Conservation (phyloP, 2,888 invertebrate species). For the Tetanocera ferruginea region DNA sequence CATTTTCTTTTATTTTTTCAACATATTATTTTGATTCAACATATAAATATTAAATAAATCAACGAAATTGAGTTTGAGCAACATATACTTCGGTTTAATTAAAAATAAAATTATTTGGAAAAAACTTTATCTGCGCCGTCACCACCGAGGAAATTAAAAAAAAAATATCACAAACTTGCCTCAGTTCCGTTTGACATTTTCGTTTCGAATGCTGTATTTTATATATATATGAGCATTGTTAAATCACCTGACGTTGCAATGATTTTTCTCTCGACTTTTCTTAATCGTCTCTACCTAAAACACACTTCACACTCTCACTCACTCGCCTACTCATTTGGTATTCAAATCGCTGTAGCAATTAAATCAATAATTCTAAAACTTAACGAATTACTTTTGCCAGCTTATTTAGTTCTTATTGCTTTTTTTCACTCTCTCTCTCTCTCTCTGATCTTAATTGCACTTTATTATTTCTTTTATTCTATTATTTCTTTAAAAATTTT, state of each 20-base stretch:
- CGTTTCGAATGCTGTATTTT: background rate
- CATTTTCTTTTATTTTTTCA: slow-evolving; percentile 19
- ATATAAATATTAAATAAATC: background rate
- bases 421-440: background rate
- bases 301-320: background rate
- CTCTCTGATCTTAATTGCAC: slow-evolving; percentile 32
- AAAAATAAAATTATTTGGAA: no score
- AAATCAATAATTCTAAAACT: background rate
- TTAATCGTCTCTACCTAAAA: background rate
- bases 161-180: slow-evolving; percentile 44
- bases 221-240: no score
- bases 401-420: no score
- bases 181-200: slow-evolving; percentile 27
- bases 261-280: no score
- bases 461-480: slow-evolving; percentile 28
- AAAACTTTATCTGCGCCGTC: background rate
- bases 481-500: slow-evolving; percentile 13
- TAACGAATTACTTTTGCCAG: no score
- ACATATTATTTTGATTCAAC: slow-evolving; percentile 16
- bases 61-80: no score
- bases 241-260: no score
- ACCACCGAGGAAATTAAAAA: slow-evolving; percentile 17
- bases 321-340: background rate
- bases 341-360: background rate
- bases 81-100: no score